Evolutionary conservation across 2,797 vertebrate genomes (phyloP).

Genomic region (Numenius phaeopus): DNA sequence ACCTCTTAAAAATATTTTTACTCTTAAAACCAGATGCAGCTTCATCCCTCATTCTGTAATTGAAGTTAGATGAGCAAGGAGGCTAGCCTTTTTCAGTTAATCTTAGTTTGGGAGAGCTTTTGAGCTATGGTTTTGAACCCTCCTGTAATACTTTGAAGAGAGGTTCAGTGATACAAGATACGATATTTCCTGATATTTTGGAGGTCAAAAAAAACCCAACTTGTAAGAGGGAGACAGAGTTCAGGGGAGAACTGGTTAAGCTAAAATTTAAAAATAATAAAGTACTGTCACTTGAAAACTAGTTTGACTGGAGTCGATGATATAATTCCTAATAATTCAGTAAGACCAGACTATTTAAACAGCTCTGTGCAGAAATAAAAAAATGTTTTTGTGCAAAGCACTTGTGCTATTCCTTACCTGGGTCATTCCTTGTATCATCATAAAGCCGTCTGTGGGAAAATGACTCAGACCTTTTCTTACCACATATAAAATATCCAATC

Average conservation of each 20-base stretch:
- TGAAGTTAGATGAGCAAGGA: not conserved
- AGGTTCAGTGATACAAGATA: not conserved
- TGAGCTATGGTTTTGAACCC: not conserved
- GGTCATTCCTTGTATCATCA: conserved; percentile 84
- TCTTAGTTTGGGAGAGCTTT: not conserved
- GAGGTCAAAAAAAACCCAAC: not conserved
- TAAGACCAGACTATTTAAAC: not conserved
- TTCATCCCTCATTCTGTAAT: not conserved
- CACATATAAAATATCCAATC: conserved; percentile 81
- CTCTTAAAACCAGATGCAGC: not conserved
- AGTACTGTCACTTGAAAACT: not conserved
- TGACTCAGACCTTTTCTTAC: conserved; percentile 76
- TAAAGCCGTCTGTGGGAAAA: conserved; percentile 90
- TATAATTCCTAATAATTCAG: not conserved
- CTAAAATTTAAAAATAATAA: not conserved
- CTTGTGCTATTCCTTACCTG: conserved; percentile 80
- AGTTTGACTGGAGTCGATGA: not conserved
- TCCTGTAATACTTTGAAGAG: not conserved
- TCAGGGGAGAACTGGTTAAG: not conserved
- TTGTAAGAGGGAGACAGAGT: not conserved
- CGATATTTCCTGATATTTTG: not conserved
- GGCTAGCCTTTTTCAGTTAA: not conserved
- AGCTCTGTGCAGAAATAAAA: not conserved
- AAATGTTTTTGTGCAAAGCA: not conserved
- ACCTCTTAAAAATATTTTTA: not conserved